These are phyloP conservation scores for Xylocampa areola DNA, from an alignment of 2,888 invertebrate genomes.

Conservation along the genomic window DNA sequence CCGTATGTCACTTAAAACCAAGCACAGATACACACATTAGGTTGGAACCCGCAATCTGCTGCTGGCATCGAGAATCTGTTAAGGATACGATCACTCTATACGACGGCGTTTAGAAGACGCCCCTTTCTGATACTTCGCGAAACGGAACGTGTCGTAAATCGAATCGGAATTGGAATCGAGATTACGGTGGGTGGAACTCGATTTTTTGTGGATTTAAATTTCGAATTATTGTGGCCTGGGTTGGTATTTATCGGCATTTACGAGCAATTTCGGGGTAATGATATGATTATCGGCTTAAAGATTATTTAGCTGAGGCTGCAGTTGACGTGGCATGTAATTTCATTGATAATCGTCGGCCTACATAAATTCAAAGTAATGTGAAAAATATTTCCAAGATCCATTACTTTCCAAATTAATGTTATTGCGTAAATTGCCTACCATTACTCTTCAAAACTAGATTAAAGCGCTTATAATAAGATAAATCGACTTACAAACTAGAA, in stretches of 20 bases:
- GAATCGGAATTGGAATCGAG: constrained; percentile 69
- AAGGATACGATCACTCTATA: constrained; percentile 77
- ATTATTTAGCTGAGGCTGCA: constrained; percentile 31
- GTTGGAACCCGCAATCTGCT: constrained; percentile 72
- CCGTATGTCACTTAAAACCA: constrained; percentile 53
- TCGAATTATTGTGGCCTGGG: constrained; percentile 39
- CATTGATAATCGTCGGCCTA: not conserved
- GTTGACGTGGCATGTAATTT: constrained; percentile 25
- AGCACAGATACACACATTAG: constrained; percentile 72
- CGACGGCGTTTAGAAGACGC: constrained; percentile 76
- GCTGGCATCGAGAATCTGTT: constrained; percentile 72
- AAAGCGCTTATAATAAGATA: not conserved
- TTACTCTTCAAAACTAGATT: not conserved
- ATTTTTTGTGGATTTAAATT: constrained; percentile 64
- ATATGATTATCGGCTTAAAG: constrained; percentile 37
- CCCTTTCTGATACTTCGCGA: constrained; percentile 78
- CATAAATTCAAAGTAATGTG: not conserved
- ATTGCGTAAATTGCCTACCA: not conserved
- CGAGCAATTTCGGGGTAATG: constrained; percentile 44
- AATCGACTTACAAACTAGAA: constrained; percentile 19
- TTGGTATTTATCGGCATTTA: constrained; percentile 42
- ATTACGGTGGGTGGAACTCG: constrained; percentile 59
- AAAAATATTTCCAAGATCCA: no score
- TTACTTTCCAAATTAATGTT: no score
- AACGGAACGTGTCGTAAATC: constrained; percentile 72